Evolutionary conservation across 1,140 invertebrate species (phyloP), one percentile per base, ranked within the genome.

Genomic region (Polypedilum vanderplanki): DNA sequence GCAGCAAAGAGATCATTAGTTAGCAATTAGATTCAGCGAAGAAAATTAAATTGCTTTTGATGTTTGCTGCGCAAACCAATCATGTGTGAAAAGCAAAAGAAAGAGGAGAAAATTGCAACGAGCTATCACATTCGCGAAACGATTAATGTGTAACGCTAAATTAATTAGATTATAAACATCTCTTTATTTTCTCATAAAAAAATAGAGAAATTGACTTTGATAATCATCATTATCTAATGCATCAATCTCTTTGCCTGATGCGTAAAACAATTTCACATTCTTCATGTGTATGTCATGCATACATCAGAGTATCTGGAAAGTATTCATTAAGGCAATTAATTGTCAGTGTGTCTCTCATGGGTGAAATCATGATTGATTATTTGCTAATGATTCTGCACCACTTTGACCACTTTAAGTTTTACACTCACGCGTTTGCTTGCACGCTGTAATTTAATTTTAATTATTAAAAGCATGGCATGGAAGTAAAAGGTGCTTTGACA

Each of bases 321-420:
- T 8, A 41, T 10, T 15, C 41, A 46, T 1, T 15, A 46, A 1
- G 15, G 15, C 15, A 8, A 46, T 46, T 46, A 46, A 46, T 46
- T 46, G 41, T 46, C 41, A 46, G 15, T 46, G 41, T n/a, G n/a
- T n/a, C n/a, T 46, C 41, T 46, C 41, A 46, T 46, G 41, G 41
- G 64, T 20, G 18, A 67, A 67, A 20, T 67, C 64, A 67, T 67
- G 64, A 67, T 67, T 67, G 64, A 67, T 67, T 17, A 67, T 67
- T 67, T 18, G 64, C 64, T 67, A 67, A 67, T 67, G 64, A 67
- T 67, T 67, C 18, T 67, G 1, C 3, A 8, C 15, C 15, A 1
- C 9, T 46, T 8, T 46, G 41, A 8, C 9, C 10, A 41, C 40
- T 10, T 46, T 15, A 46, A 46, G 41, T 46, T 46, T 17, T 67